Conservation (phyloP, 2,113 vertebrate genomes). For the Dasyprocta punctata region DNA sequence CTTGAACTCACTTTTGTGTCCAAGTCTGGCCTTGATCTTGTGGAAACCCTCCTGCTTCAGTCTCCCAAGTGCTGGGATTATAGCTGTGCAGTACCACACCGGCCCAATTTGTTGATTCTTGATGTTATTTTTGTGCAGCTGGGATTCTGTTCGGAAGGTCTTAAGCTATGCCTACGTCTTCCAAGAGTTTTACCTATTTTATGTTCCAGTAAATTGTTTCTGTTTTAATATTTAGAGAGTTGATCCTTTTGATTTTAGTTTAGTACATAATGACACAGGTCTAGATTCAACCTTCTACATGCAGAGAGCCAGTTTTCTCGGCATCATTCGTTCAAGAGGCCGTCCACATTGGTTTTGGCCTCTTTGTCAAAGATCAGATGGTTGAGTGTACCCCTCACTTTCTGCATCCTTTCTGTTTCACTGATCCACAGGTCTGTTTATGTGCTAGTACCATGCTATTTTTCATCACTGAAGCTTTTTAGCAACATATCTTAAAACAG, state of each 20-base stretch:
- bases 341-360: neutral
- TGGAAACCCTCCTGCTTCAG: neutral
- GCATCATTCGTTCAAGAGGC: neutral
- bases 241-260: neutral
- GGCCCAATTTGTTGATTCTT: neutral
- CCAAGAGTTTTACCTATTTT: neutral
- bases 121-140: neutral
- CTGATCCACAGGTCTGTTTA: neutral
- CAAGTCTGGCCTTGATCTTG: no score
- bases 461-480: neutral
- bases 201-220: neutral
- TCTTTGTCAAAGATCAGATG: neutral
- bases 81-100: neutral
- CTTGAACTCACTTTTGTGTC: no score
- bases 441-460: neutral
- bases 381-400: neutral
- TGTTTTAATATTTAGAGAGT: neutral
- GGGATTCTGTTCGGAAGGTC: neutral
- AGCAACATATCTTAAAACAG: conserved; percentile 26
- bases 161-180: neutral
- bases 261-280: neutral
- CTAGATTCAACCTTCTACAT: neutral
- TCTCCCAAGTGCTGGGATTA: neutral
- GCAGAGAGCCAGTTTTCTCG: neutral
- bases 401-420: neutral